These are phyloP conservation scores for Phrynocephalus guinanensis DNA, from an alignment of 2,797 vertebrate species.

Conservation along the genomic window DNA sequence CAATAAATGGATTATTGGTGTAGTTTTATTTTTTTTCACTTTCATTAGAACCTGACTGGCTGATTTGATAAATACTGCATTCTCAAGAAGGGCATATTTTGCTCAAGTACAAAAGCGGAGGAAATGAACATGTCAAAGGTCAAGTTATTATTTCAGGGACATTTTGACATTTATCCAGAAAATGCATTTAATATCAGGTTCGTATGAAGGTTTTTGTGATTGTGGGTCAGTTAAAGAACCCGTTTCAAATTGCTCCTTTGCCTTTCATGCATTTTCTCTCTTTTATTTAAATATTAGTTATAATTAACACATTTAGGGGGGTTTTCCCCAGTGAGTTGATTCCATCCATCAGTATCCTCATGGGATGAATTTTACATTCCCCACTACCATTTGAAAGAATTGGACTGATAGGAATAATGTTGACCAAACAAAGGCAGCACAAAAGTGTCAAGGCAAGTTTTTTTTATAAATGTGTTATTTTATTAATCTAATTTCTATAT, in stretches of 20 bases:
- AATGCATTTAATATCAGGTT: neutral
- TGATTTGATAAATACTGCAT: neutral
- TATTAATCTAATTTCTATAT: neutral
- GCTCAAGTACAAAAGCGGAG: neutral
- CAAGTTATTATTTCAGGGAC: neutral
- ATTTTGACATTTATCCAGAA: neutral
- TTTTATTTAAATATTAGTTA: neutral
- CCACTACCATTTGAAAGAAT: neutral
- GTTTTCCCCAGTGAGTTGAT: neutral
- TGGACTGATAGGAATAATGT: neutral
- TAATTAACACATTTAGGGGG: neutral
- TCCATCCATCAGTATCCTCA: neutral
- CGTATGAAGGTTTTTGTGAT: neutral
- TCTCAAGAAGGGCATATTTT: neutral
- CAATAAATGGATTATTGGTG: no score
- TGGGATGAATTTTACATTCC: neutral
- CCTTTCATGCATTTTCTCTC: neutral
- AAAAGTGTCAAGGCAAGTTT: neutral
- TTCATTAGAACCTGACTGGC: neutral
- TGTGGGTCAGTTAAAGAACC: neutral
- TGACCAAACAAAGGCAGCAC: neutral
- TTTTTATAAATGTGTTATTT: no score
- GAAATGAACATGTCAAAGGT: neutral
- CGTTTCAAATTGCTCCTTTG: neutral
- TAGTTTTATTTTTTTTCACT: no score